These are phyloP conservation scores for Oscheius sp. DNA, from an alignment of 2,888 invertebrate genomes.

Conservation along the genomic window DNA sequence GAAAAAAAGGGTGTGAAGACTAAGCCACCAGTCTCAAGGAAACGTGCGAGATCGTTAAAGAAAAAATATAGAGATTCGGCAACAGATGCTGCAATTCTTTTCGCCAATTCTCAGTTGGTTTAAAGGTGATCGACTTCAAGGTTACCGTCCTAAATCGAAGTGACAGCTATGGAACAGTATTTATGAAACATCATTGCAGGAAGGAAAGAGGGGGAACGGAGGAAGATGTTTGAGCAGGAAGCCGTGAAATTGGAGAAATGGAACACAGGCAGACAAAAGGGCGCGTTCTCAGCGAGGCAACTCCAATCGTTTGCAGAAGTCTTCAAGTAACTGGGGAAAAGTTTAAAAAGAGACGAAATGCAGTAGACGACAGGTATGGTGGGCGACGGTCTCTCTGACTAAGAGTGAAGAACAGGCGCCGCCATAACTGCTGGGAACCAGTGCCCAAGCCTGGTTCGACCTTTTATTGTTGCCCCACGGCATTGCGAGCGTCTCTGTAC, in stretches of 20 bases:
- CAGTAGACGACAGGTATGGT: background rate
- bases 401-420: constrained; percentile 20
- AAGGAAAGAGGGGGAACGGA: background rate
- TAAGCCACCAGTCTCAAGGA: background rate
- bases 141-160: background rate
- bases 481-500: background rate
- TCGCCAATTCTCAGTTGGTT: background rate
- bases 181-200: background rate
- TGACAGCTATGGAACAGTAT: background rate
- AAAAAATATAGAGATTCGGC: constrained; percentile 13
- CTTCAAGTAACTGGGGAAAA: background rate
- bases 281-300: background rate
- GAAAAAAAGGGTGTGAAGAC: background rate
- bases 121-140: background rate
- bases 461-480: constrained; percentile 23
- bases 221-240: constrained; percentile 24
- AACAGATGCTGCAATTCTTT: constrained; percentile 8
- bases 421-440: background rate
- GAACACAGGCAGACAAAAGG: constrained; percentile 6
- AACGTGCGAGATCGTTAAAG: constrained; percentile 19
- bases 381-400: constrained; percentile 14
- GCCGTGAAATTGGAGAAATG: constrained; percentile 32
- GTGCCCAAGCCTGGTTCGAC: constrained; percentile 1
- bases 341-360: background rate
- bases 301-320: background rate